Evolutionary conservation across 2,888 invertebrate genomes (phyloP), one percentile per base, ranked within the genome.

Genomic region (Sarcophaga subvicina): DNA sequence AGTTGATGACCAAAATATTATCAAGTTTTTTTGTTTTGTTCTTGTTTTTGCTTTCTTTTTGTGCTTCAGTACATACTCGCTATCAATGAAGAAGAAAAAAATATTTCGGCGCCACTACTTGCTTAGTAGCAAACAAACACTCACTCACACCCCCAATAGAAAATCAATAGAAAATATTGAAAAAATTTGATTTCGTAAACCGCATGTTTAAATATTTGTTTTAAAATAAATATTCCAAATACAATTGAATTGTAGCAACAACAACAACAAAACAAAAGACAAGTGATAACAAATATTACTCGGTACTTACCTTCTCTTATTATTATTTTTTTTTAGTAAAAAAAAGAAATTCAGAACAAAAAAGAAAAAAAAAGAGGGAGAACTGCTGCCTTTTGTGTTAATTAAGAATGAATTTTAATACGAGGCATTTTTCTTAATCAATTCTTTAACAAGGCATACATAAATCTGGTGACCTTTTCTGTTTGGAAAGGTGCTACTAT

Each of bases 61-160:
- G 54, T 12, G 54, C 2, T 37, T 10, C 37, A 37, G 8, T 37
- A 10, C 37, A 12, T 14, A 49, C 49, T 14, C 49, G 14, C 14
- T 49, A 49, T 49, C 49, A 49, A 49, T 49, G 49, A 54, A 54
- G 49, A 54, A 54, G 66, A 59, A 64, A 64, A 22, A 12, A 80
- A 22, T 49, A 27, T 54, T 72, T 73, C 66, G 86, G 83, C 83
- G 86, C 86, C 86, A 81, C 73, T 70, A 14, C 17, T 17, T 14
- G 17, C 54, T 37, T 37, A 37, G 37, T 10, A 37, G 37, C 37
- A 37, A 37, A 37, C 37, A 37, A 37, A 37, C 10, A 37, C 10
- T 37, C 37, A 37, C 37, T 10, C 37, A 1, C 37, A 8, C 37
- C 2, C 37, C 8, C 37, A 2, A 8, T 37, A 10, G 37, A 54